Conservation (phyloP, 2,797 vertebrate genomes). For the Amblyraja radiata region DNA sequence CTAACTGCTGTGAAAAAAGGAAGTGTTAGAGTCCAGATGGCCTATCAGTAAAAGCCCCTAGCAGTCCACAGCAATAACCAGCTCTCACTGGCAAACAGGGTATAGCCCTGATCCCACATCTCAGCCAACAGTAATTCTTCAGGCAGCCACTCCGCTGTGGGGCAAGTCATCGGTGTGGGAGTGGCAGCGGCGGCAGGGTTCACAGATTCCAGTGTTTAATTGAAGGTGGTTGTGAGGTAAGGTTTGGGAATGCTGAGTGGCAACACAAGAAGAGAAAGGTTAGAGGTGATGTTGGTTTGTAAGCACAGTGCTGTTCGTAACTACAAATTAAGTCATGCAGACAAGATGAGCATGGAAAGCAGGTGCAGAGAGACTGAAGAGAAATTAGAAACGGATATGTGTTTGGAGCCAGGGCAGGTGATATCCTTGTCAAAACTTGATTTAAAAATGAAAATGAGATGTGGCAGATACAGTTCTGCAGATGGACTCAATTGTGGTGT, state of each 20-base stretch:
- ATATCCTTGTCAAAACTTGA: background rate
- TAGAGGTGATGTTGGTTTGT: background rate
- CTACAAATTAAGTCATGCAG: too few species aligned
- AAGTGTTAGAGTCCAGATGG: too few species aligned
- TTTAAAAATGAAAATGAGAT: background rate
- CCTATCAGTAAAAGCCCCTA: too few species aligned
- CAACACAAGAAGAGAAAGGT: background rate
- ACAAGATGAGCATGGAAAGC: background rate
- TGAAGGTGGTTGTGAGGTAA: background rate
- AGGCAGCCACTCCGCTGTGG: too few species aligned
- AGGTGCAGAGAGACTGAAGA: background rate
- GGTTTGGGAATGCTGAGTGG: background rate
- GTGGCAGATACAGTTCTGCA: background rate
- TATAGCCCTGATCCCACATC: too few species aligned
- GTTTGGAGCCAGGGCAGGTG: background rate
- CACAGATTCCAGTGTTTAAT: background rate
- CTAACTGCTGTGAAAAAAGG: too few species aligned
- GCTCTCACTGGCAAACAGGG: too few species aligned
- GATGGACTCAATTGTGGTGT: background rate
- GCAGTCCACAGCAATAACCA: too few species aligned
- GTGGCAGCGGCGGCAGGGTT: too few species aligned
- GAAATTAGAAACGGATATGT: background rate
- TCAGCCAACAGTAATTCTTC: too few species aligned
- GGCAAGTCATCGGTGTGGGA: too few species aligned
- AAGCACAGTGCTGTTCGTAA: background rate